Percentiles rank a stretch among this genome's conserved stretches.
Evolutionary conservation across 2,113 vertebrate species (phyloP).

Genomic region (Thamnophis sirtalis): DNA sequence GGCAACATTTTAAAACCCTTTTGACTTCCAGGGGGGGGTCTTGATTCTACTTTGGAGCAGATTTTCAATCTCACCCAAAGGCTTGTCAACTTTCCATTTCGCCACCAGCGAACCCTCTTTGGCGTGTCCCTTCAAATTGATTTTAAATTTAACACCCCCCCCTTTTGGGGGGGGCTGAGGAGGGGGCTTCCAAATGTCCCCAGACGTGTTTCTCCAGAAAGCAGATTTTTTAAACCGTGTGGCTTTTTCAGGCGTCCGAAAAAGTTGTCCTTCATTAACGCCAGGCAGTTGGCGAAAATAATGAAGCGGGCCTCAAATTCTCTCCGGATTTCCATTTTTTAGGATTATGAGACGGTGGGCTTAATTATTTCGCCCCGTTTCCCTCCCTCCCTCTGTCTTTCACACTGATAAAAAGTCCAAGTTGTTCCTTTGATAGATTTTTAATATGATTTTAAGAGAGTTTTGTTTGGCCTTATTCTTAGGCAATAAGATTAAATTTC

Average conservation of each 20-base stretch:
- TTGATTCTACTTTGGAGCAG: not conserved
- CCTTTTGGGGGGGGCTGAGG: not conserved
- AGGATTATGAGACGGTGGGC: constrained; percentile 60
- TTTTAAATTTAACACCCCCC: not conserved
- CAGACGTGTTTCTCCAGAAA: constrained; percentile 49
- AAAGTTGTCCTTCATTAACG: constrained; percentile 74
- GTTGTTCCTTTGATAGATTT: constrained; percentile 92
- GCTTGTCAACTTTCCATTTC: not conserved
- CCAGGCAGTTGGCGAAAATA: constrained; percentile 65
- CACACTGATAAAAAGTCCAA: constrained; percentile 73
- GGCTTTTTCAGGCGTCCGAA: constrained; percentile 42
- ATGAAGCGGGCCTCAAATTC: constrained; percentile 68
- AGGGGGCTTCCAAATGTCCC: not conserved
- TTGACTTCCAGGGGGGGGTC: not conserved
- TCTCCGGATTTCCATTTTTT: constrained; percentile 68
- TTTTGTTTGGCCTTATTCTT: constrained; percentile 89
- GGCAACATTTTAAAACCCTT: not conserved
- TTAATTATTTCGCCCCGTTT: constrained; percentile 1
- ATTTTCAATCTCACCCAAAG: not conserved
- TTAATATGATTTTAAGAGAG: constrained; percentile 95
- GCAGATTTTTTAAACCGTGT: constrained; percentile 54
- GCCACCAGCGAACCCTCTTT: not conserved
- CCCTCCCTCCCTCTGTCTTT: constrained; percentile 29
- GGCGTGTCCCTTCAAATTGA: not conserved
- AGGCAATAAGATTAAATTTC: constrained; percentile 95